Conservation (phyloP, 92 coral and sea anemone species). For the Epizoanthus fatuus region DNA sequence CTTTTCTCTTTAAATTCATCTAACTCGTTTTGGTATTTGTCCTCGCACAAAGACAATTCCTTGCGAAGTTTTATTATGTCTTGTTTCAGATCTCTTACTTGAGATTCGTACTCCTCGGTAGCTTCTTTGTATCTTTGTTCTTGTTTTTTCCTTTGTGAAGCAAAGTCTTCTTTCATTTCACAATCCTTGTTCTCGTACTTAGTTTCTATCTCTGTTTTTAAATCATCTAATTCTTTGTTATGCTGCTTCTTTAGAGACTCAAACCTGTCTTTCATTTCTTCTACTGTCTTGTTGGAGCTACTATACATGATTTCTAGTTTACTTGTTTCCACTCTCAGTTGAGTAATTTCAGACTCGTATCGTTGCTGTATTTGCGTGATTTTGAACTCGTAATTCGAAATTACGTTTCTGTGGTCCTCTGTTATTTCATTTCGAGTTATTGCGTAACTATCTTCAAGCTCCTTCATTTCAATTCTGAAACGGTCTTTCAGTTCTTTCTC, state of each 20-base stretch:
- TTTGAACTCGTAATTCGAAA: conserved; percentile 2
- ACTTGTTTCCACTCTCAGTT: not conserved
- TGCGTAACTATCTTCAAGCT: conserved; percentile 1
- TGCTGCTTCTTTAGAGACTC: not conserved
- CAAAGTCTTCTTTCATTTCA: not conserved
- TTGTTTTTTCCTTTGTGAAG: not conserved
- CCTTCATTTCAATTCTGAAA: conserved; percentile 1
- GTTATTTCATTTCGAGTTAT: not conserved
- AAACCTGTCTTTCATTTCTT: not conserved
- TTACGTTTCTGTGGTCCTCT: not conserved
- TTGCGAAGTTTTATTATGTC: not conserved
- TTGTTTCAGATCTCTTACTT: not conserved
- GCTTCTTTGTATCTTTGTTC: not conserved
- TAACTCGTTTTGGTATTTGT: not conserved
- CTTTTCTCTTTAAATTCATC: conserved; percentile 5
- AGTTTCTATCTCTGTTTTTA: not conserved
- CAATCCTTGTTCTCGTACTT: not conserved
- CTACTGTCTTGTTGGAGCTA: not conserved
- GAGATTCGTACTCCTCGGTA: not conserved
- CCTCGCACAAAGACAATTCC: not conserved
- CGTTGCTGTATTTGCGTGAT: not conserved
- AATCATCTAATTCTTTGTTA: not conserved
- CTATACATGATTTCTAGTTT: conserved; percentile 4
- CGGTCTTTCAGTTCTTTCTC: not conserved
- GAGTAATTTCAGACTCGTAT: not conserved